Evolutionary conservation across 2,888 invertebrate genomes (phyloP), one percentile per base, ranked within the genome.

Genomic region (Buathra laborator): DNA sequence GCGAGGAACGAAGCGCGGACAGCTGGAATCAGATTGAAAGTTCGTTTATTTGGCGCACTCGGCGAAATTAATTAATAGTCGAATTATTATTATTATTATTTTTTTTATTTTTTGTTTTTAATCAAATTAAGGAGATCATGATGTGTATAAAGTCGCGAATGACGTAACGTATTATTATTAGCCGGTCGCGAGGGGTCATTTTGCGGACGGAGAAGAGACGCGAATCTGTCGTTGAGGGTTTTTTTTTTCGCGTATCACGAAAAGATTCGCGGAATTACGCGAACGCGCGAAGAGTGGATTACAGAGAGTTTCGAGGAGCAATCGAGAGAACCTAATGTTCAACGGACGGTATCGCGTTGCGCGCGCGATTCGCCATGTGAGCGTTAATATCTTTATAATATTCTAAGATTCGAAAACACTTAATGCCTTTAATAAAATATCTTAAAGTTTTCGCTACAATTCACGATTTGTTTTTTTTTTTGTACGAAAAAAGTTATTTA

Each of bases 341-440:
- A 51, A 64, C 43, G 56, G 32, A 44, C n/a, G 53, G 72, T 72
- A 44, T 72, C 51, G 72, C 46, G 71, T 37, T 48, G 29, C 7
- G 16, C 6, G 29, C 56, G 51, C 59, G 71, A 62, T 44, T 64
- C 64, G 67, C 53, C 70, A 44, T 44, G 51, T 29, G 64, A 66
- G 48, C 44, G 80, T 56, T 7, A 56, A 62, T 75, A 75, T 80
- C 46, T 80, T 75, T 70, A 77, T 72, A 48, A 67, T 66, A 81
- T 77, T 86, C 72, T 88, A 89, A 86, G 88, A 87, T 86, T 84
- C 86, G 80, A 86, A 87, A 86, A 79, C 19, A 59, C 87, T 87
- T 89, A 88, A 90, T 85, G 88, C 88, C 88, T 89, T 89, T 88
- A 91, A 89, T 90, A 89, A 91, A 91, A 71, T 70, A 81, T 82